phyloP scores from a whole-genome alignment of 2,113 vertebrate genomes.

The Ctenomys sociabilis region DNA sequence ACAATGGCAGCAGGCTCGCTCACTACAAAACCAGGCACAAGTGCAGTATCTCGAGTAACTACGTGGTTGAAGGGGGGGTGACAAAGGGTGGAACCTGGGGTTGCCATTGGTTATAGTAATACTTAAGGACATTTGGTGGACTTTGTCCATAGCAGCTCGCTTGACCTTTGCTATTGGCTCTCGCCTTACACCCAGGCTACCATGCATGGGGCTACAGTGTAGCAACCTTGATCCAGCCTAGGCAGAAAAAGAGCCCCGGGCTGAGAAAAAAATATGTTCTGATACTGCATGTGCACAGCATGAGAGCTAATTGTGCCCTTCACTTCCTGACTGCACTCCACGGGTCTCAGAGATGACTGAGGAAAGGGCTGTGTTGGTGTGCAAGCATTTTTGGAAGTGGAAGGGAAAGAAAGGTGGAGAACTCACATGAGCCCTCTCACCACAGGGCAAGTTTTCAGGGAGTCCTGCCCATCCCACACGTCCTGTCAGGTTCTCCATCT shows the following conservation, averaged over 20 bases:
- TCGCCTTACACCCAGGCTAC: too few species aligned
- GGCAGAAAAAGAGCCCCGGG: rapidly evolving
- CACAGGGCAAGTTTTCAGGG: neutral
- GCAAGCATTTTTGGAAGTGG: neutral
- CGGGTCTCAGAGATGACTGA: neutral
- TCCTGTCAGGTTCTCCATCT: too few species aligned
- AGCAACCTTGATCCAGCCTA: neutral
- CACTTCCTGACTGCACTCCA: too few species aligned
- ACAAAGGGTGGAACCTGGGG: neutral
- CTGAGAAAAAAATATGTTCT: neutral
- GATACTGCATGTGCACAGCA: neutral
- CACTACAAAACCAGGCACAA: neutral
- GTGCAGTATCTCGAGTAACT: rapidly evolving
- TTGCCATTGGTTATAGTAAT: neutral
- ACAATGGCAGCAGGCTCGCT: too few species aligned
- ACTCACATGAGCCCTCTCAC: neutral
- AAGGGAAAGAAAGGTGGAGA: neutral
- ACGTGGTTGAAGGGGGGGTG: too few species aligned
- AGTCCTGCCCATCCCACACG: too few species aligned
- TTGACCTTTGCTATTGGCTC: neutral
- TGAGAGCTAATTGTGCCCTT: too few species aligned
- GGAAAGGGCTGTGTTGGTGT: neutral
- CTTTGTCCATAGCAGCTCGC: rapidly evolving
- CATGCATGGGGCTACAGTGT: rapidly evolving
- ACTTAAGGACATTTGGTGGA: neutral